Base-by-base conservation (phyloP, 2,888 invertebrate genomes). In the Craniophora ligustri region DNA sequence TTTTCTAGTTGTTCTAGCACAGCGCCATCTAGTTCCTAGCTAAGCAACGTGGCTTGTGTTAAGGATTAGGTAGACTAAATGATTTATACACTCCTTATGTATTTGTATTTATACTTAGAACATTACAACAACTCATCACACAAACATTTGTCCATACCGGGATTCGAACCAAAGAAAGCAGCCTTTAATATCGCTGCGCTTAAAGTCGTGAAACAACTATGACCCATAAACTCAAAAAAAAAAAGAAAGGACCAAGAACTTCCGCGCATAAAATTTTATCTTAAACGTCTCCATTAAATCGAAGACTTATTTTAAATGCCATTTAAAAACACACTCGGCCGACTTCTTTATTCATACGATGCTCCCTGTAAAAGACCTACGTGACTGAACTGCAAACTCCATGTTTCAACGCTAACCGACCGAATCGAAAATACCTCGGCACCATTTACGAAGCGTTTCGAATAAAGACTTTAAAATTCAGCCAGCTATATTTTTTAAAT, bases 351-450 rank as follows among this genome's bases (percentile, higher is more conserved):
- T 79, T 72, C 79, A 79, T 74, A 69, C 68, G 63, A 65, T 55
- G 63, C 72, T 78, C 76, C 65, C 72, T 67, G 78, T 75, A 77
- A 81, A 83, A 77, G 66, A 72, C 58, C 67, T 79, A 86, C 85
- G 86, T 86, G 86, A 76, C 66, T 54, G 55, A 80, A 64, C 44
- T 81, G 50, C 62, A 40, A 75, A 82, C 57, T 55, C 49, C 59
- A 57, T 53, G 64, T 65, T 65, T 70, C 42, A 69, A 67, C 56
- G 55, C 62, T 67, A 78, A 65, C 76, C 80, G 69, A 63, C 72
- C 55, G 54, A 80, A 76, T 78, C 63, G 58, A 74, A 73, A 76
- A 76, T 53, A 61, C 65, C 56, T 55, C 42, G 54, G 56, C 41
- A 57, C 64, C 49, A 53, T 70, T 67, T 48, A 57, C 50, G 55